Conservation (phyloP, 2,113 vertebrate genomes). For the Brevimyrus niger region DNA sequence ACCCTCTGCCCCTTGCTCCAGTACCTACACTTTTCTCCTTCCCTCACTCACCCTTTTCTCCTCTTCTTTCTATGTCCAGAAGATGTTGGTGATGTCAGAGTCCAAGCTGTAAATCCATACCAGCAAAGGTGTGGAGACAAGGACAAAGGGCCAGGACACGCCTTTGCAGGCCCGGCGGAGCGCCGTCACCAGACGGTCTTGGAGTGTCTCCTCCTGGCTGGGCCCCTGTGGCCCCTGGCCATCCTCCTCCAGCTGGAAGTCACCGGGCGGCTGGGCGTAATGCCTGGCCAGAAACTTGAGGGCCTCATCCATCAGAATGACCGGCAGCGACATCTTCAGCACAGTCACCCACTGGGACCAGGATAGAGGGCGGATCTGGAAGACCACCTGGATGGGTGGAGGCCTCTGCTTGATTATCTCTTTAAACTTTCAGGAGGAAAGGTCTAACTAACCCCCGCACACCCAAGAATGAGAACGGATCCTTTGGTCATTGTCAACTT, state of each 20-base stretch:
- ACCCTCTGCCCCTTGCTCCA: not conserved
- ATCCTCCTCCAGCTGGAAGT: conserved; percentile 50
- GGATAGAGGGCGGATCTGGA: conserved; percentile 63
- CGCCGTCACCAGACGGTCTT: not conserved
- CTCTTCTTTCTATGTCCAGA: conserved; percentile 53
- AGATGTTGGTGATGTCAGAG: conserved; percentile 70
- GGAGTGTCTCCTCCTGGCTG: not conserved
- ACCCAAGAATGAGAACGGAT: conserved; percentile 30
- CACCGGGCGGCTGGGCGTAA: conserved; percentile 58
- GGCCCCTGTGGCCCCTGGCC: conserved; percentile 20
- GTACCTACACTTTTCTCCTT: not conserved
- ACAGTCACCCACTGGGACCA: conserved; percentile 70
- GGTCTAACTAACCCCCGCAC: not conserved
- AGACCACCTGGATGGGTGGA: conserved; percentile 51
- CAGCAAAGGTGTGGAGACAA: conserved; percentile 54
- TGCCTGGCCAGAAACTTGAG: conserved; percentile 65
- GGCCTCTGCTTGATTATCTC: not conserved
- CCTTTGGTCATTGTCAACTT: not conserved
- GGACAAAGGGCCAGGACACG: conserved; percentile 63
- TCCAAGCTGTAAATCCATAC: conserved; percentile 70
- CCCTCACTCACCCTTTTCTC: not conserved
- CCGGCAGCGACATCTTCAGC: conserved; percentile 67
- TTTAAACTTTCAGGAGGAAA: not conserved
- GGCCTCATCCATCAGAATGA: conserved; percentile 66
- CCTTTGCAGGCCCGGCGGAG: conserved; percentile 43